Conservation (phyloP, 2,888 invertebrate species). For the Formica aserva region DNA sequence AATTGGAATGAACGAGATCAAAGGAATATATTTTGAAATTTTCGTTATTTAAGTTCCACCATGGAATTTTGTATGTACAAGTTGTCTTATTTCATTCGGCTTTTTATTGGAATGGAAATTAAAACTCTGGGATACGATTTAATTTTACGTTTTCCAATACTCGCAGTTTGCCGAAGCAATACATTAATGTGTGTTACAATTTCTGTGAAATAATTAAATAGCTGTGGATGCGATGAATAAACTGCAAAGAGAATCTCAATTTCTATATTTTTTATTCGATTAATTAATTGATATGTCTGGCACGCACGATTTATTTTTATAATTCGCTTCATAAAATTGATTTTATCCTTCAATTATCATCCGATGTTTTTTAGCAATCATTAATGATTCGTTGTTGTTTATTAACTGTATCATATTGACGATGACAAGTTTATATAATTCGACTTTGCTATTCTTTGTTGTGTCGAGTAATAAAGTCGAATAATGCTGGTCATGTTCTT, state of each 20-base stretch:
- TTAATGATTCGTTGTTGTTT: constrained; percentile 5
- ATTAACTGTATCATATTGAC: background rate
- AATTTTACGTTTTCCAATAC: constrained; percentile 41
- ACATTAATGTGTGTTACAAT: constrained; percentile 30
- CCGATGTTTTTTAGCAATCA: background rate
- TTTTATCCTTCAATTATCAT: constrained; percentile 10
- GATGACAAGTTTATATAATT: background rate
- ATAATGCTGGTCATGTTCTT: background rate
- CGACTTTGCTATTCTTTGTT: background rate
- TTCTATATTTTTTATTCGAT: constrained; percentile 11
- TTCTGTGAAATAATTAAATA: constrained; percentile 48
- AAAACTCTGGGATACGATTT: constrained; percentile 16
- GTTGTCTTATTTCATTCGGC: constrained; percentile 15
- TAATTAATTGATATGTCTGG: constrained; percentile 17
- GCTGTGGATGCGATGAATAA: constrained; percentile 17
- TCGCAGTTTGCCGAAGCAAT: constrained; percentile 11
- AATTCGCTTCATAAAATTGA: background rate
- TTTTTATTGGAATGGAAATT: constrained; percentile 6
- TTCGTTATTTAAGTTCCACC: background rate
- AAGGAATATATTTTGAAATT: background rate
- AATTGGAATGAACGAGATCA: constrained; percentile 3
- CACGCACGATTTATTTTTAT: background rate
- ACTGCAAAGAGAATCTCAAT: constrained; percentile 22
- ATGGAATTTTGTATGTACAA: background rate
- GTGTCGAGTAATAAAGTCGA: background rate